These are phyloP conservation scores for Laspeyria flexula DNA, from an alignment of 2,888 invertebrate genomes.

Conservation along the genomic window DNA sequence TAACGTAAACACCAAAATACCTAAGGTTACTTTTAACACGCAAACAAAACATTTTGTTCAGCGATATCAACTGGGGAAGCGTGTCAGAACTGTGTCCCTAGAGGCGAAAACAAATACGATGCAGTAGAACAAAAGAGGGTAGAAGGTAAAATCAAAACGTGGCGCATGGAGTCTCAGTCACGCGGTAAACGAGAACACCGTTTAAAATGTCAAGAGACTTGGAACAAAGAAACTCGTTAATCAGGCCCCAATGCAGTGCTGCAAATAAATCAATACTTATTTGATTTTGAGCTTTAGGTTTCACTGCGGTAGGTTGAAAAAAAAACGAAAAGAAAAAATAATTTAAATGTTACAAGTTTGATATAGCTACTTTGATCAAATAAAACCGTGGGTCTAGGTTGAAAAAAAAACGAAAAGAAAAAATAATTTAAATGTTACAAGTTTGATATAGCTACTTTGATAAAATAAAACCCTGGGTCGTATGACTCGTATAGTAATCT, in stretches of 20 bases:
- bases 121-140: constrained; percentile 21
- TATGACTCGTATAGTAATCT: no score
- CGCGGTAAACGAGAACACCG: constrained; percentile 33
- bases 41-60: constrained; percentile 2
- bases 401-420: no score
- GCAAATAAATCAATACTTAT: constrained; percentile 27
- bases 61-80: neutral
- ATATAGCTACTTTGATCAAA: no score
- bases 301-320: no score
- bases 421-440: no score
- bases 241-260: constrained; percentile 40
- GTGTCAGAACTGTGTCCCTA: constrained; percentile 8
- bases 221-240: constrained; percentile 39
- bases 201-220: constrained; percentile 32
- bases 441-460: no score
- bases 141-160: constrained; percentile 36
- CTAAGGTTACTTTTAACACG: neutral
- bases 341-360: no score
- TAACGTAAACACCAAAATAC: neutral
- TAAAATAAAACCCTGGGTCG: no score
- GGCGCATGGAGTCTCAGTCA: constrained; percentile 26
- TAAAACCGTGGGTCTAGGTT: no score
- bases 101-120: constrained; percentile 24
- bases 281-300: constrained; percentile 11
- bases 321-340: no score